Conservation (phyloP, 2,888 invertebrate species). For the Creontiades dilutus region DNA sequence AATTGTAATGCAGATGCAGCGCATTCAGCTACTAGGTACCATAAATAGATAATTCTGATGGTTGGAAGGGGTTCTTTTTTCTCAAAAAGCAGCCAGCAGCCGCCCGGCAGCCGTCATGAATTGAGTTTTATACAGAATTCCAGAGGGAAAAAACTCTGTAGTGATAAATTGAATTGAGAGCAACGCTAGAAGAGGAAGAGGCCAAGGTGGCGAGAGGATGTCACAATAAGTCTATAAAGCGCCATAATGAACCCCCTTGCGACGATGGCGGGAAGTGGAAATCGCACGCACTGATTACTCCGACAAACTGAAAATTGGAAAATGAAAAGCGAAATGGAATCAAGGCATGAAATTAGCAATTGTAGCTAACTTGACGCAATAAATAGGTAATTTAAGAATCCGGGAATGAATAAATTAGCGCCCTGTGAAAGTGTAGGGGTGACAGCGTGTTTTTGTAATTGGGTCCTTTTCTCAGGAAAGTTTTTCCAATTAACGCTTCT, state of each 20-base stretch:
- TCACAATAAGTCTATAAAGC: conserved; percentile 20
- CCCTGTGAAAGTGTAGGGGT: conserved; percentile 21
- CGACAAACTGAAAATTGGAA: conserved; percentile 41
- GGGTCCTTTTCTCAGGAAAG: conserved; percentile 54
- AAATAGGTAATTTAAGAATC: conserved; percentile 59
- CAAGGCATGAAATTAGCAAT: conserved; percentile 60
- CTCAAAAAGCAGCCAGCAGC: no score
- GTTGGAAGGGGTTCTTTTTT: no score
- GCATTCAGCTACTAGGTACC: no score
- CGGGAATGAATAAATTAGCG: conserved; percentile 60
- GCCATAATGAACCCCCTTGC: conserved; percentile 9
- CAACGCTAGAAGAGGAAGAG: not conserved
- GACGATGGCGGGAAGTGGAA: not conserved
- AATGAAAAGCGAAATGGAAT: conserved; percentile 59
- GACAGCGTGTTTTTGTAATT: conserved; percentile 58
- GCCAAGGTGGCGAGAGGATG: not conserved
- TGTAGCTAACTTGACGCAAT: conserved; percentile 56
- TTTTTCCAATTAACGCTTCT: conserved; percentile 62
- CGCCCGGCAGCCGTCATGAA: no score
- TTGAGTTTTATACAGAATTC: no score
- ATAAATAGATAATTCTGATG: no score
- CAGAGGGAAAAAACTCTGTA: no score
- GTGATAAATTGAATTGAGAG: conserved; percentile 23
- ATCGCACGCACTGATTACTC: conserved; percentile 50
- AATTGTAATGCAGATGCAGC: no score